These are phyloP conservation scores for Bovichtus variegatus DNA, from an alignment of 2,797 vertebrate species.

Conservation along the genomic window DNA sequence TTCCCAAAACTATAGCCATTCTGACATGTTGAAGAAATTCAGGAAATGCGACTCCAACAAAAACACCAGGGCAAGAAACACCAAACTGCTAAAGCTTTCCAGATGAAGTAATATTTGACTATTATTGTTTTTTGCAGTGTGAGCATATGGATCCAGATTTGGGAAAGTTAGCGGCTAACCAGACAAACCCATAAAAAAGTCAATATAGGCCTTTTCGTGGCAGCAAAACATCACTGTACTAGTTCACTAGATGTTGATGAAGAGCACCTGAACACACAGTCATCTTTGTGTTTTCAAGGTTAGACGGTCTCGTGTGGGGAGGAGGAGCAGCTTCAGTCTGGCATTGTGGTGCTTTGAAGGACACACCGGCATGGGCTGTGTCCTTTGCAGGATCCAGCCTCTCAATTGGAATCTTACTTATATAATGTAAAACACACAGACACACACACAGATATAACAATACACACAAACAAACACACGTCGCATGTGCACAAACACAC, in stretches of 20 bases:
- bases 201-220: not conserved
- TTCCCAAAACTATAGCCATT: too few species aligned
- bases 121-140: too few species aligned
- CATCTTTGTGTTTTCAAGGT: not conserved
- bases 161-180: too few species aligned
- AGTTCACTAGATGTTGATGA: not conserved
- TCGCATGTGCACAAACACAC: conserved; percentile 26
- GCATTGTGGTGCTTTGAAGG: not conserved
- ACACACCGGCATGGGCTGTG: not conserved
- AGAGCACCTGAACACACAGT: not conserved
- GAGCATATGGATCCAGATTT: too few species aligned
- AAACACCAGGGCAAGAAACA: too few species aligned
- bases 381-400: not conserved
- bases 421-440: not conserved
- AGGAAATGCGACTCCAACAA: too few species aligned
- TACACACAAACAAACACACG: conserved; percentile 6
- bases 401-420: not conserved
- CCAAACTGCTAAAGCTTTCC: too few species aligned
- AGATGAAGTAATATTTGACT: too few species aligned
- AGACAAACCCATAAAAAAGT: not conserved
- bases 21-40: too few species aligned
- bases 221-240: not conserved
- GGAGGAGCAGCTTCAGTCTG: not conserved
- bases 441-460: not conserved
- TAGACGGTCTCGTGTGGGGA: not conserved